Evolutionary conservation across 2,888 invertebrate genomes (phyloP).

Genomic region (Lucinisca nassula): DNA sequence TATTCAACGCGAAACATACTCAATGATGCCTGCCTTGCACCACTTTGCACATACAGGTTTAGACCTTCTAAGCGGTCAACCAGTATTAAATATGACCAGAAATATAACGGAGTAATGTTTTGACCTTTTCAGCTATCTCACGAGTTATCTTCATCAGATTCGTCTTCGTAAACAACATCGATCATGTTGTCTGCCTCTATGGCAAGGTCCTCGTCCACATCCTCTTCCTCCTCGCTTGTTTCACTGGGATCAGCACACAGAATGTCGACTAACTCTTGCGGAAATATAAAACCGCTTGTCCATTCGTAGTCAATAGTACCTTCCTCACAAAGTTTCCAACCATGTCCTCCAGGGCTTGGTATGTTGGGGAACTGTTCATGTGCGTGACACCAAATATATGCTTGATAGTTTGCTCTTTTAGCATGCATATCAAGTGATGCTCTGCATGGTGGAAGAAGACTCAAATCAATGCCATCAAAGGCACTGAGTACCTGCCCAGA

Average conservation of each 20-base stretch:
- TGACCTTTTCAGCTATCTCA: too few relatives aligned
- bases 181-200: neutral
- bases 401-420: conserved; percentile 46
- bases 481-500: neutral
- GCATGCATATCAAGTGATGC: conserved; percentile 46
- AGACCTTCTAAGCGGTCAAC: too few relatives aligned
- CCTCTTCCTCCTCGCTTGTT: too few relatives aligned
- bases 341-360: conserved; percentile 28
- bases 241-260: neutral
- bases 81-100: too few relatives aligned
- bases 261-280: neutral
- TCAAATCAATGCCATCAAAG: conserved; percentile 42
- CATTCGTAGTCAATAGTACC: neutral
- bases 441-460: conserved; percentile 51
- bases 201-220: neutral
- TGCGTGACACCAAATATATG: conserved; percentile 44
- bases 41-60: too few relatives aligned
- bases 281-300: neutral
- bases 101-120: too few relatives aligned
- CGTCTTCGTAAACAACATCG: neutral
- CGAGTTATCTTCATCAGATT: neutral
- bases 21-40: too few relatives aligned
- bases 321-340: conserved; percentile 18
- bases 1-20: too few relatives aligned
- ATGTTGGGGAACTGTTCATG: conserved; percentile 9